Conservation (phyloP, 2,113 vertebrate genomes). For the Hyaena hyaena region DNA sequence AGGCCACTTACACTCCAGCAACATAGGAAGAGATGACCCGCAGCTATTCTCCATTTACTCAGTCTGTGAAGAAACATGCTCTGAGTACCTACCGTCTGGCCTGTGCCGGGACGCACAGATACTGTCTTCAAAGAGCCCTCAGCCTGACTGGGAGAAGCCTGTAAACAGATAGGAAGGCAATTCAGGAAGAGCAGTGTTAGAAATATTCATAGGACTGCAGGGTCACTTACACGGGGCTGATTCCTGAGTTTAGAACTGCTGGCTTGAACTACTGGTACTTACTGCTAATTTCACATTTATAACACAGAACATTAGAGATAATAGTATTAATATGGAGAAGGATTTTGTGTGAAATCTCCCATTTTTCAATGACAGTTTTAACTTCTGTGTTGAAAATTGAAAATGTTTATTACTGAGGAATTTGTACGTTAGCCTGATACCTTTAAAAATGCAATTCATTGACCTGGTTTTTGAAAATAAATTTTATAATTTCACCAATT, state of each 20-base stretch:
- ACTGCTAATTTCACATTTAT: background rate
- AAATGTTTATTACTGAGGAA: conserved; percentile 38
- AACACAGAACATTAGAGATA: background rate
- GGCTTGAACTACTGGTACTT: background rate
- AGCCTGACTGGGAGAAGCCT: background rate
- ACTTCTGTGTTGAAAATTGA: conserved; percentile 19
- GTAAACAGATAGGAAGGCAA: background rate
- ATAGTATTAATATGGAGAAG: background rate
- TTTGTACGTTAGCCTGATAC: background rate
- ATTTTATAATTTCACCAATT: conserved; percentile 24
- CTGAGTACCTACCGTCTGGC: background rate
- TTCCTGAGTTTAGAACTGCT: background rate
- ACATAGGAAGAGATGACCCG: background rate
- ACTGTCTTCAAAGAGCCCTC: background rate
- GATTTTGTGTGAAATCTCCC: background rate
- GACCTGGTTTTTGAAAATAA: background rate
- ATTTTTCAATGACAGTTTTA: conserved; percentile 30
- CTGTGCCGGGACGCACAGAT: background rate
- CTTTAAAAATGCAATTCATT: background rate
- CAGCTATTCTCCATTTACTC: background rate
- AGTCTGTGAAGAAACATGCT: rapidly evolving
- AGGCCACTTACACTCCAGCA: background rate
- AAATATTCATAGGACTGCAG: background rate
- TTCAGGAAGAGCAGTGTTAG: background rate
- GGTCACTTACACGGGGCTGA: background rate